Percentiles rank a stretch among this genome's conserved stretches.
phyloP scores from a whole-genome alignment of 2,113 vertebrate species.

The Chinchilla lanigera region DNA sequence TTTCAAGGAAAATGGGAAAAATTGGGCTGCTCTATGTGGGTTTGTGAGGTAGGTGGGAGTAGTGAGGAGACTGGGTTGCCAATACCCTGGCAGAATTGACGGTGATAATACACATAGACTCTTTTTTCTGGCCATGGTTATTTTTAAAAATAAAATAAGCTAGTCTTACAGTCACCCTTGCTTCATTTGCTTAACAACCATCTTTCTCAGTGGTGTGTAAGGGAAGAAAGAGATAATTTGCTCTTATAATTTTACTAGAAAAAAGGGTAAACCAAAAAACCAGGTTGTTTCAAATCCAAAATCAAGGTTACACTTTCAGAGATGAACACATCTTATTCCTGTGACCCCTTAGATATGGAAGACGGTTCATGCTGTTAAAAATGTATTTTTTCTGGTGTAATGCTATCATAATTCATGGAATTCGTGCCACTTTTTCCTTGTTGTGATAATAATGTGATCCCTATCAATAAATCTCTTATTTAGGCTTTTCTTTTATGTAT shows the following conservation, averaged over 20 bases:
- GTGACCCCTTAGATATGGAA: background rate
- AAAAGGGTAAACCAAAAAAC: background rate
- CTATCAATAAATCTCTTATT: background rate
- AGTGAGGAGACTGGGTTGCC: background rate
- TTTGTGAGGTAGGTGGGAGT: background rate
- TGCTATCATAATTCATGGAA: background rate
- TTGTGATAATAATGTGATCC: background rate
- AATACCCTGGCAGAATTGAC: background rate
- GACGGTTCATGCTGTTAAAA: background rate
- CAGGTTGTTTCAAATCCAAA: background rate
- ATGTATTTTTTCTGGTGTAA: background rate
- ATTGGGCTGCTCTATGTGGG: background rate
- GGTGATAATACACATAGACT: background rate
- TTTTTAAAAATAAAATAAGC: conserved; percentile 25
- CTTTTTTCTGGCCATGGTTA: background rate
- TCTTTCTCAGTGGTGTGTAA: background rate
- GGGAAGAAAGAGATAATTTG: background rate
- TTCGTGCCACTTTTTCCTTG: background rate
- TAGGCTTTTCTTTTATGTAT: background rate
- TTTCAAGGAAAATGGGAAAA: conserved; percentile 7
- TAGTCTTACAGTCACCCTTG: background rate
- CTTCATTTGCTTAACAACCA: background rate
- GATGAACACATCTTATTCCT: conserved; percentile 7
- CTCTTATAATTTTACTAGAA: background rate
- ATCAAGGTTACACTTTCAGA: conserved; percentile 31